Base-by-base conservation (phyloP, 2,888 invertebrate genomes). In the Synergus japonicus region DNA sequence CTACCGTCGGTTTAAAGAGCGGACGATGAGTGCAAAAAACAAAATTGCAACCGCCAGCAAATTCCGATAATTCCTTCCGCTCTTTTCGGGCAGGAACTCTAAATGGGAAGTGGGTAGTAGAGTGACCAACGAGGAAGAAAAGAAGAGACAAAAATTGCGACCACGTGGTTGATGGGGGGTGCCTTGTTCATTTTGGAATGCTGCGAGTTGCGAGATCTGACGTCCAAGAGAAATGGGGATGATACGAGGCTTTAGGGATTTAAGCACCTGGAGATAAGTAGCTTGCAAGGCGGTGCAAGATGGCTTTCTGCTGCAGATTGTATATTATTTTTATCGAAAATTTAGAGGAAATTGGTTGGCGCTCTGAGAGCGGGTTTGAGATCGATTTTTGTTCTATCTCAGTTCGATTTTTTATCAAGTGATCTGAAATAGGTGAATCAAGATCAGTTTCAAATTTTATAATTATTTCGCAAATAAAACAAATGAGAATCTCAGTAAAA, bases 11-110 rank as follows among this genome's bases (percentile, higher is more conserved):
- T 81, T 54, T 84, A 83, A 80, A 82, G 82, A 78, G 79, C 83
- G 79, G 69, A 82, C 79, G 78, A 41, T 78, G 77, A 77, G 79
- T 54, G 79, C 18, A 78, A 76, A 83, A 83, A 84, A 84, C 84
- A 83, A 85, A 86, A 86, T 86, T 86, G 85, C 85, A 81, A 83
- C 85, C 82, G 82, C 85, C 84, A 83, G 83, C 85, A 82, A 85
- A 86, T 87, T 86, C 83, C 86, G 85, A 85, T 85, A 83, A 85
- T 86, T 81, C 85, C 85, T 87, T 83, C 83, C 83, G 81, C 80
- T 81, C 83, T 81, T 85, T 85, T 84, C 78, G 76, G 54, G 12
- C 65, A 44, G 46, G 41, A 60, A 22, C 49, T 66, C 54, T 65
- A 46, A 66, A 54, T 37, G 58, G 41, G 43, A 63, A 63, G 18